Percentiles rank a stretch among this genome's conserved stretches.
phyloP scores from a whole-genome alignment of 64 coral and sea anemone species.

The Stylophora pistillata region DNA sequence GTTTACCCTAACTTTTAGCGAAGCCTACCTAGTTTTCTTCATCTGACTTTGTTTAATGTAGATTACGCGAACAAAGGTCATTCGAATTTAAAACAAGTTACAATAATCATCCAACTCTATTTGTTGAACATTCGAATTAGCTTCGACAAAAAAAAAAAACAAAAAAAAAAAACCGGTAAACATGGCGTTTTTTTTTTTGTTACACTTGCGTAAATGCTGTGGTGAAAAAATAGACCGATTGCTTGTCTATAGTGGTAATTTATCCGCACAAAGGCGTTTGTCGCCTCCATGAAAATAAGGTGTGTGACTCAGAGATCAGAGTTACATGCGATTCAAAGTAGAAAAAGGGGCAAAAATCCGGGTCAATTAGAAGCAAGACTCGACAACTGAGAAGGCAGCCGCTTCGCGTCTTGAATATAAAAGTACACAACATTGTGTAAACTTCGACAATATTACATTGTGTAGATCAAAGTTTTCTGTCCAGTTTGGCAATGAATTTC shows the following conservation, averaged over 20 bases:
- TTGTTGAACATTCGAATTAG: constrained; percentile 16
- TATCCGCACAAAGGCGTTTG: background rate
- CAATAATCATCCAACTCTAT: background rate
- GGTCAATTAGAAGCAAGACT: background rate
- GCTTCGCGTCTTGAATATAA: background rate
- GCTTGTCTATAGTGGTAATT: background rate
- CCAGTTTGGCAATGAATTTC: background rate
- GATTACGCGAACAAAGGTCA: background rate
- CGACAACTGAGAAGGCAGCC: too few relatives aligned
- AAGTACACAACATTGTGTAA: background rate
- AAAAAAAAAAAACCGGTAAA: background rate
- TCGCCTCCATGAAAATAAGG: background rate
- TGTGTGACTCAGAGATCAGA: background rate
- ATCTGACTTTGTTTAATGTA: background rate
- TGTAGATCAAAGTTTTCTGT: background rate
- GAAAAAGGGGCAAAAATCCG: background rate
- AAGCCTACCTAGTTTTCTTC: background rate
- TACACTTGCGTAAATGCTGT: background rate
- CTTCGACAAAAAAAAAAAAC: background rate
- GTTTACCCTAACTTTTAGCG: too few relatives aligned
- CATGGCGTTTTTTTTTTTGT: background rate
- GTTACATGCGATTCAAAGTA: background rate
- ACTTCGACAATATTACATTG: constrained; percentile 27
- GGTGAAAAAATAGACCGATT: background rate
- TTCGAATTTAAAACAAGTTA: background rate